phyloP scores from a whole-genome alignment of 2,797 vertebrate species.

The Enteromius viviparus region DNA sequence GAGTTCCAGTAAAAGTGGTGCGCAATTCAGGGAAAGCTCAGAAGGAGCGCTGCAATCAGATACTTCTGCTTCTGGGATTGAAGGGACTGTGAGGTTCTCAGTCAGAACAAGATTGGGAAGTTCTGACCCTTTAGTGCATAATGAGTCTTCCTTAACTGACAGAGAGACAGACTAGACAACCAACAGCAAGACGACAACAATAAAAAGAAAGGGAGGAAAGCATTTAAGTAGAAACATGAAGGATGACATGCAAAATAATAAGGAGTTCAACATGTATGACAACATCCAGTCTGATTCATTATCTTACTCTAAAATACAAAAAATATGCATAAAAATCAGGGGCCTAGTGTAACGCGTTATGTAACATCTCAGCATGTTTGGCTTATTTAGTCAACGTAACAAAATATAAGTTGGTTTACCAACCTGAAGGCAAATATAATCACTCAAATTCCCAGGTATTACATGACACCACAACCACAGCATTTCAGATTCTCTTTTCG shows the following conservation, averaged over 20 bases:
- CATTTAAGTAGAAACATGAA: slow-evolving; percentile 2
- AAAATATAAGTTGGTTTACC: slow-evolving; percentile 1
- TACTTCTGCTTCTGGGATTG: slow-evolving; percentile 53
- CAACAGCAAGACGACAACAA: slow-evolving; percentile 49
- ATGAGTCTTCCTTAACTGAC: slow-evolving; percentile 77
- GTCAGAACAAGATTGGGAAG: slow-evolving; percentile 44
- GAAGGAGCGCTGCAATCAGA: slow-evolving; percentile 56
- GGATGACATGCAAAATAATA: neutral
- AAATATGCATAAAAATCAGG: neutral
- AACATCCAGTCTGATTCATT: neutral
- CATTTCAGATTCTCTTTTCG: slow-evolving; percentile 24
- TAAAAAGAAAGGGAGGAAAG: slow-evolving; percentile 32
- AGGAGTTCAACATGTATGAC: neutral
- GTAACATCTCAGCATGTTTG: neutral
- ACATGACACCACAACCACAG: slow-evolving; percentile 13
- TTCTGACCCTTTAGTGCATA: slow-evolving; percentile 45
- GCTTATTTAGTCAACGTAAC: neutral
- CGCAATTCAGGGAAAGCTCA: neutral
- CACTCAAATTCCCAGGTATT: slow-evolving; percentile 3
- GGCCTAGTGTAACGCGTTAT: neutral
- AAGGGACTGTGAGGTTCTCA: slow-evolving; percentile 54
- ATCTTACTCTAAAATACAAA: neutral
- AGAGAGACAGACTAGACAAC: slow-evolving; percentile 85
- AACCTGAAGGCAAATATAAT: slow-evolving; percentile 21
- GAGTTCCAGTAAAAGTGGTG: slow-evolving; percentile 64